Evolutionary conservation across 35 echinoderm and acorn worm species (phyloP).

Genomic region (Ophiothrix spiculata): DNA sequence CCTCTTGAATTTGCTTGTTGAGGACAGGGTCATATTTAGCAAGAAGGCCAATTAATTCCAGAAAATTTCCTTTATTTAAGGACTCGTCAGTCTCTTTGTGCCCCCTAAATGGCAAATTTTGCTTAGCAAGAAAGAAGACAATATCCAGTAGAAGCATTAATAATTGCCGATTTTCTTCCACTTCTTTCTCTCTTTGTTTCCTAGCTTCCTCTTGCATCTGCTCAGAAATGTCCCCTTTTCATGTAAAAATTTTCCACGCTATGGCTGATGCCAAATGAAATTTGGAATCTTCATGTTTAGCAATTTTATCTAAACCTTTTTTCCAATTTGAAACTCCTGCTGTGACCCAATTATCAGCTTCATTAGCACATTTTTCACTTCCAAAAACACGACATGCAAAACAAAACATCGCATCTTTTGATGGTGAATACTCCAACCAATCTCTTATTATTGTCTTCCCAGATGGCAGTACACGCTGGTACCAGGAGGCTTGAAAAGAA

Average conservation of each 20-base stretch:
- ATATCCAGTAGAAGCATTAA: constrained; percentile 2
- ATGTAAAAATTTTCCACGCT: constrained; percentile 6
- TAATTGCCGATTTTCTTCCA: background rate
- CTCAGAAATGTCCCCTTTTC: constrained; percentile 1
- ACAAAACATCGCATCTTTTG: constrained; percentile 5
- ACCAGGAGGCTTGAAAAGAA: constrained; percentile 18
- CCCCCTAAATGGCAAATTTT: constrained; percentile 5
- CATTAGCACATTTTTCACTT: background rate
- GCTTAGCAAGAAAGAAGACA: constrained; percentile 22
- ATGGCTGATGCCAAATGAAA: background rate
- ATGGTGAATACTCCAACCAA: constrained; percentile 33
- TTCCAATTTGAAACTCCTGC: constrained; percentile 7
- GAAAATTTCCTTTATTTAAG: background rate
- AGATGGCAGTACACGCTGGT: background rate
- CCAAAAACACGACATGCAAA: constrained; percentile 19
- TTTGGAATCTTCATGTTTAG: constrained; percentile 4
- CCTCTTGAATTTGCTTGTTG: background rate
- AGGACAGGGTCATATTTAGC: background rate
- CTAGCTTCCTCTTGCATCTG: background rate
- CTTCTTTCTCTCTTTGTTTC: background rate
- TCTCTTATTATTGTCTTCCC: background rate
- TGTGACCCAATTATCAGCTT: background rate
- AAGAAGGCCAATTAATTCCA: background rate
- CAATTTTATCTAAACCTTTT: constrained; percentile 18
- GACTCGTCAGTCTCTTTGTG: background rate